phyloP scores from a whole-genome alignment of 2,797 vertebrate species.

The Betta splendens region DNA sequence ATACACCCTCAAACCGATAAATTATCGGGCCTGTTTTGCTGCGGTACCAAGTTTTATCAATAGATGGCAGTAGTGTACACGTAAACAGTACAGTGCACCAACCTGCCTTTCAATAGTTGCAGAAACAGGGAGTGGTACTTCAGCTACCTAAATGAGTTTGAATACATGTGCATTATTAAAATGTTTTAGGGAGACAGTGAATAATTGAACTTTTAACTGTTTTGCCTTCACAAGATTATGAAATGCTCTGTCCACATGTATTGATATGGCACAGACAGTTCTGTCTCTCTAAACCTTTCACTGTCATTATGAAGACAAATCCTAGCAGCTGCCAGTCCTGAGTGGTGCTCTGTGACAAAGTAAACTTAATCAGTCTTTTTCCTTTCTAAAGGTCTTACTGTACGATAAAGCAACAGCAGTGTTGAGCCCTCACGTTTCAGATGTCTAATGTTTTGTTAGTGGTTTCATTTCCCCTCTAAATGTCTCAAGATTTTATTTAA shows the following conservation, averaged over 20 bases:
- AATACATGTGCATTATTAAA: conserved; percentile 16
- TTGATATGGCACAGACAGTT: conserved; percentile 20
- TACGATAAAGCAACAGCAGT: too few relatives aligned
- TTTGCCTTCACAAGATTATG: conserved; percentile 28
- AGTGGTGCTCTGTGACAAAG: background rate
- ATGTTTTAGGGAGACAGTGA: background rate
- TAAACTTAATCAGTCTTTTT: too few relatives aligned
- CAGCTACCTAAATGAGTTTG: conserved; percentile 16
- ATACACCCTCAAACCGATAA: background rate
- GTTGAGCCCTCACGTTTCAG: conserved; percentile 6
- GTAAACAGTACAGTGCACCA: background rate
- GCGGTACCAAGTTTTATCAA: conserved; percentile 4
- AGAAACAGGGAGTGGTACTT: conserved; percentile 39
- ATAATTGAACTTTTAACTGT: background rate
- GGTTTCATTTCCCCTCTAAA: background rate
- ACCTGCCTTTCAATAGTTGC: conserved; percentile 8
- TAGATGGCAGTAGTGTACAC: conserved; percentile 44
- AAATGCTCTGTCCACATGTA: conserved; percentile 18
- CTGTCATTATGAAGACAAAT: conserved; percentile 15
- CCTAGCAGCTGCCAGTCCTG: background rate
- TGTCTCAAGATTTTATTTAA: conserved; percentile 2
- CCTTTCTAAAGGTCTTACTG: too few relatives aligned
- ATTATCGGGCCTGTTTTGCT: background rate
- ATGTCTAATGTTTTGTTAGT: background rate
- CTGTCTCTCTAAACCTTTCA: conserved; percentile 11